Evolutionary conservation across 2,797 vertebrate species (phyloP), one percentile per base, ranked within the genome.

Genomic region (Pyrrhura leucotis): DNA sequence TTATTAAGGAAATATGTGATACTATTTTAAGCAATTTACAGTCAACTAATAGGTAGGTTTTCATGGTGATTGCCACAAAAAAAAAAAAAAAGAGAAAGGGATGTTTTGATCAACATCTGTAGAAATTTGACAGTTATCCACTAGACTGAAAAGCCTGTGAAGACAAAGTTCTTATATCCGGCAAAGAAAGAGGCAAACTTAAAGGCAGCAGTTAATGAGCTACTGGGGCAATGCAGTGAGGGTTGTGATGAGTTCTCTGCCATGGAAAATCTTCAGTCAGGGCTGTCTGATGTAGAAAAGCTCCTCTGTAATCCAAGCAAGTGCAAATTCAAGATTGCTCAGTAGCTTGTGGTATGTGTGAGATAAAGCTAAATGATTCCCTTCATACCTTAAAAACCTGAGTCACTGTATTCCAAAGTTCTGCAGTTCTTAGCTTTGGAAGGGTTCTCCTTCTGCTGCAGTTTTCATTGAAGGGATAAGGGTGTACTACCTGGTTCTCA

Each of bases 1-100:
- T 93, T 74, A 56, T 88, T 89, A 93, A 88, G 45, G 33, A 93
- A 95, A 63, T 74, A 82, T 35, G n/a, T 71, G 77, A 68, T 45
- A 39, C 6, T 71, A 39, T 26, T 87, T 66, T 44, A 69, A 93
- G 79, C 0, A 0, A 90, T 84, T 88, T 93, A 51, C 21, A 84
- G 23, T 45, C 33, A 79, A 31, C 39, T 56, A 59, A 76, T 35
- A 76, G 23, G 35, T 40, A 83, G 48, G 15, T 9, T 65, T 88
- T 84, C 89, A 22, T 0, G 1, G 31, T 71, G 54, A 73, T 11
- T 12, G 75, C 13, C 45, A 45, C 6, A 63, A 53, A 58, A 56
- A 56, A 33, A n/a, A n/a, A 53, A n/a, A 56, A 28, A 33, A 77
- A 31, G 12, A 21, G 9, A 42, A n/a, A 33, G 15, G 21, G 9